These are phyloP conservation scores for Aphidoletes aphidimyza DNA, from an alignment of 2,888 invertebrate genomes.

Conservation along the genomic window DNA sequence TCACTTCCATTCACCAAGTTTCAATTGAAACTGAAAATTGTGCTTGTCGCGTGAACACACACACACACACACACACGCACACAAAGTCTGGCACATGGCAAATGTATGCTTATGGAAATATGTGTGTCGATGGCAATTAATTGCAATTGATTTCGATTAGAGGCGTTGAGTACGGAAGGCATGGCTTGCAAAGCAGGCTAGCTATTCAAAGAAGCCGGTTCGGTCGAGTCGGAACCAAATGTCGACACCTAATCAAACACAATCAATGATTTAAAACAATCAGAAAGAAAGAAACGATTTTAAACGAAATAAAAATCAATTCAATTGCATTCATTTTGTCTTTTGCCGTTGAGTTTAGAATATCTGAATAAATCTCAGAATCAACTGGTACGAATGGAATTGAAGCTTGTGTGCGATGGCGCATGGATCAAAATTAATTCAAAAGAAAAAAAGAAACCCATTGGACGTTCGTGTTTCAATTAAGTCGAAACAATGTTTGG, in stretches of 20 bases:
- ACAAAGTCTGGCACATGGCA: no score
- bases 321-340: background rate
- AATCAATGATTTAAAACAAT: background rate
- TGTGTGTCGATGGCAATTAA: background rate
- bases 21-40: background rate
- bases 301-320: background rate
- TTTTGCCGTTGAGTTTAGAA: background rate
- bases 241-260: background rate
- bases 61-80: no score
- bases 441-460: no score
- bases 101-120: background rate
- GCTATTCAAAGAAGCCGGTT: background rate
- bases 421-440: no score
- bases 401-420: no score
- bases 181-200: no score
- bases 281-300: background rate
- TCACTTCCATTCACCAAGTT: background rate
- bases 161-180: background rate
- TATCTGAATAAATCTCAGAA: background rate
- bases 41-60: no score
- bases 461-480: no score
- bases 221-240: slow-evolving; percentile 24
- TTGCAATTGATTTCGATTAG: slow-evolving; percentile 44
- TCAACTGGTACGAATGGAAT: background rate
- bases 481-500: no score